Conservation (phyloP, 2,888 invertebrate genomes). For the Digitonthophagus gazella region DNA sequence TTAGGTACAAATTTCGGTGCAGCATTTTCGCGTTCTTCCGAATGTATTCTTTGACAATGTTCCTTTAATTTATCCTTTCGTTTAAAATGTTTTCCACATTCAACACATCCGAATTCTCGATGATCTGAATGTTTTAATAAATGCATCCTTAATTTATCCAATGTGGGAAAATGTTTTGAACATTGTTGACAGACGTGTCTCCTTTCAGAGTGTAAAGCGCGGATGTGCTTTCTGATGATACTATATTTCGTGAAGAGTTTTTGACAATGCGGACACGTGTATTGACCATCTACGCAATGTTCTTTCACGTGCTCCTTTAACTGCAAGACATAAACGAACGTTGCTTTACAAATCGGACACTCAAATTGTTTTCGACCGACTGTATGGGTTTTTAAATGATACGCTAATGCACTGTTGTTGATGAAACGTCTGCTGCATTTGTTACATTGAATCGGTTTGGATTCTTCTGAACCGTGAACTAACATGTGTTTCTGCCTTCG, state of each 20-base stretch:
- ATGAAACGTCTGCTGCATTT: slow-evolving; percentile 65
- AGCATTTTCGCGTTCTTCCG: slow-evolving; percentile 50
- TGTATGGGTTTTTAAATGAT: slow-evolving; percentile 69
- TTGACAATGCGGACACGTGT: slow-evolving; percentile 67
- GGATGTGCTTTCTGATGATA: slow-evolving; percentile 69
- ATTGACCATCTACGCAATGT: slow-evolving; percentile 64
- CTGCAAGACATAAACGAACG: slow-evolving; percentile 63
- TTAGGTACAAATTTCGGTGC: slow-evolving; percentile 55
- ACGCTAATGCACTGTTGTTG: slow-evolving; percentile 69
- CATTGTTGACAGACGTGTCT: slow-evolving; percentile 69
- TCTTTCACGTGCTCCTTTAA: slow-evolving; percentile 66
- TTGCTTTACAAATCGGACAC: slow-evolving; percentile 70
- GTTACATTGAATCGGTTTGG: slow-evolving; percentile 68
- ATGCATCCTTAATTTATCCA: slow-evolving; percentile 72
- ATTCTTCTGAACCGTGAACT: slow-evolving; percentile 65
- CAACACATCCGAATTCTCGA: slow-evolving; percentile 70
- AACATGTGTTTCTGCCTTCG: slow-evolving; percentile 64
- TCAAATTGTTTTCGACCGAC: slow-evolving; percentile 63
- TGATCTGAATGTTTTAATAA: slow-evolving; percentile 65
- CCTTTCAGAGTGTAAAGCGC: slow-evolving; percentile 67
- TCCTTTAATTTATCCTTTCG: slow-evolving; percentile 73
- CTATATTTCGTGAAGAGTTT: slow-evolving; percentile 69
- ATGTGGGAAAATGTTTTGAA: slow-evolving; percentile 66
- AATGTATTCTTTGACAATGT: slow-evolving; percentile 68
- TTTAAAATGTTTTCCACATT: slow-evolving; percentile 76